Evolutionary conservation across 2,888 invertebrate genomes (phyloP), one percentile per base, ranked within the genome.

Genomic region (Drosophila borborema): DNA sequence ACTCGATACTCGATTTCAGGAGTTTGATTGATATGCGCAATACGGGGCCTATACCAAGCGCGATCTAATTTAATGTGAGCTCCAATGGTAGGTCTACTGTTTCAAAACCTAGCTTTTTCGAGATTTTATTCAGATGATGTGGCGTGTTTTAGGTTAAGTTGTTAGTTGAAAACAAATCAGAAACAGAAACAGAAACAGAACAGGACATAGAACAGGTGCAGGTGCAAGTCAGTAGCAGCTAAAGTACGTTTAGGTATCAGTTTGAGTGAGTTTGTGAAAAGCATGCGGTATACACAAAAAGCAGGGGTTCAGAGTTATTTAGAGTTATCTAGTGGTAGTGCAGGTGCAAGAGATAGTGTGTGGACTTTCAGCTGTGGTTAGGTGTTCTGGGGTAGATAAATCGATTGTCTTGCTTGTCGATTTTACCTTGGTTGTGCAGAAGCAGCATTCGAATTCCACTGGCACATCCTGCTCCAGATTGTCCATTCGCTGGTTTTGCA

Each of bases 401-500:
- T 76, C 81, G 77, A 76, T 80, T 80, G 77, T 78, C 67, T 55
- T 76, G 67, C 60, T 68, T 68, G 72, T 78, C 72, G 69, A 77
- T 73, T 82, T 81, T 92, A 97, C 97, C 97, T 97, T 97, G 94
- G 97, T 96, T 94, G 97, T 97, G 96, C 97, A 98, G 96, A 97
- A 98, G 96, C 97, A 98, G 96, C 98, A 98, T 95, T 98, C 98
- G 96, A 97, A 97, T 95, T 97, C 97, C 95, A 97, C 97, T 94
- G 97, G 97, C 94, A 97, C 95, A 95, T 97, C 97, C 95, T 97
- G 97, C 94, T 96, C 96, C 94, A 95, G 94, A 94, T 95, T 95
- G 93, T 95, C 95, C 91, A 92, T 92, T 78, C 92, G 90, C 82
- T 92, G 92, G 75, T 92, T 92, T 86, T 93, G 92, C 77, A 93